Base-by-base conservation (phyloP, 2,113 vertebrate genomes). In the Sardina pilchardus region DNA sequence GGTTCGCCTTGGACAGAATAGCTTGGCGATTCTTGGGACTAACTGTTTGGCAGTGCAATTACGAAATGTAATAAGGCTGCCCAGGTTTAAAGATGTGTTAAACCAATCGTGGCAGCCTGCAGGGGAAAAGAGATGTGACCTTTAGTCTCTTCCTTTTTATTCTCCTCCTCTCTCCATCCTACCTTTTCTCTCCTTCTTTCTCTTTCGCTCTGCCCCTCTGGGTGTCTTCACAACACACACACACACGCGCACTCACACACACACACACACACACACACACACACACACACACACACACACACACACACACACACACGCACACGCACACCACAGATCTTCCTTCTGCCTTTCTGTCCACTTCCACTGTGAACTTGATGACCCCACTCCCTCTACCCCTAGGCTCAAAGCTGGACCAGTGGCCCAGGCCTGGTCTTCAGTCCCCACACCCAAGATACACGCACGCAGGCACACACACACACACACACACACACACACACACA, bases 51-150 rank as follows among this genome's bases (percentile, higher is more conserved):
- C 63, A 71, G 63, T 9, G 9, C 63, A 71, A 71, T 71, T 71
- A 71, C 26, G 8, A 34, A 71, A 34, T 71, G 63, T 71, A 71
- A 71, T 71, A 71, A 26, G 63, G 30, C 26, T 71, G 26, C 26
- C 26, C 9, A 71, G 63, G 63, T 34, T 71, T 71, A 30, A 71
- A 71, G 63, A 34, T 71, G 10, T 71, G n/a, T 34, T 71, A 34
- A 34, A 71, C 63, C 63, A 30, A 71, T 71, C 26, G 26, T 71
- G 63, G n/a, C 26, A 30, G 0, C 24, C 24, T 24, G 83, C 83
- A 34, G 19, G 44, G 85, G 56, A 81, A 56, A 21, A 67, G 85
- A 85, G 81, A 75, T 81, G 45, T 85, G 85, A 85, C 87, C 87
- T 86, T 30, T 30, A 30, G 16, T 71, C 9, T 30, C 12, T 14